Evolutionary conservation across 2,113 vertebrate genomes (phyloP).

Genomic region (Vireo altiloquus): DNA sequence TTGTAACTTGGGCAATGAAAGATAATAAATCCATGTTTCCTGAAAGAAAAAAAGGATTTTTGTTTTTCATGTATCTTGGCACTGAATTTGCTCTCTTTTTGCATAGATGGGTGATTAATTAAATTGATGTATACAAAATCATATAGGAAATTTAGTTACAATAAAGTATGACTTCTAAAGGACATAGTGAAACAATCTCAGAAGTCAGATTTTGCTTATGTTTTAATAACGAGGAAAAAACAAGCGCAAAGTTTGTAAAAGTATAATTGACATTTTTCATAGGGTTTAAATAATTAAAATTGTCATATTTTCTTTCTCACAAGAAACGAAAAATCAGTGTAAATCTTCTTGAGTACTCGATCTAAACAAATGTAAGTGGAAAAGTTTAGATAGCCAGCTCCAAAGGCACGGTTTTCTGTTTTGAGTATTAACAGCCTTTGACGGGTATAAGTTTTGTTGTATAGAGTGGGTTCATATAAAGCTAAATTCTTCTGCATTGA

Average conservation of each 20-base stretch:
- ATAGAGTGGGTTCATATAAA: background rate
- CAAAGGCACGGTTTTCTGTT: background rate
- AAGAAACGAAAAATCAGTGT: background rate
- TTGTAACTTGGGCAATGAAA: background rate
- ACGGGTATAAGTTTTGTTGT: background rate
- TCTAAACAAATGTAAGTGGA: background rate
- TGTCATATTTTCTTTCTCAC: background rate
- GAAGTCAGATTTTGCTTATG: background rate
- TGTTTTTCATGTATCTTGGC: background rate
- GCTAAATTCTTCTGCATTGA: background rate
- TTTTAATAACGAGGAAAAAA: background rate
- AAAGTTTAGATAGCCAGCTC: background rate
- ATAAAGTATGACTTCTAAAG: background rate
- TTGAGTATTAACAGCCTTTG: background rate
- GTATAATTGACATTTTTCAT: background rate
- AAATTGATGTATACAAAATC: background rate
- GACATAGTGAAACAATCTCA: background rate
- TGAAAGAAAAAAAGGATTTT: background rate
- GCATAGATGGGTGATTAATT: background rate
- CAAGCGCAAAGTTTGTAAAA: background rate
- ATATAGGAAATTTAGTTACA: background rate
- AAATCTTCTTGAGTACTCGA: background rate
- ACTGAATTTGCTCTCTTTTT: background rate
- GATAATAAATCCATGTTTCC: background rate
- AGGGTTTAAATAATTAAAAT: background rate